Base-by-base conservation (phyloP, 2,888 invertebrate species). In the Nomada ruficornis region DNA sequence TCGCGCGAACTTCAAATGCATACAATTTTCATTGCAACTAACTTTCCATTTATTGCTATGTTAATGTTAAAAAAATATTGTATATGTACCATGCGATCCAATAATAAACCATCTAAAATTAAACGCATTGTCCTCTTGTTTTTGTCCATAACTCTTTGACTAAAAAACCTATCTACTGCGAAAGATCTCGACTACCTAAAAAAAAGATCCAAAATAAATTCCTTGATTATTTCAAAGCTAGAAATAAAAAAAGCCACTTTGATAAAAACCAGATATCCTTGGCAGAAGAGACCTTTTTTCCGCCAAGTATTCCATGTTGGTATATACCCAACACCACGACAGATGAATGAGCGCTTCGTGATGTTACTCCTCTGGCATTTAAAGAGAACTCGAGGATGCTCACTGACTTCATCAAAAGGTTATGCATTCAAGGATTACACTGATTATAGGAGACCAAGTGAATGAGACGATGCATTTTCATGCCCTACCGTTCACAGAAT, bases 361-460 rank as follows among this genome's bases (percentile, higher is more conserved):
- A 85, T 85, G 82, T 86, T 87, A 87, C 77, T 83, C 52, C 64
- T 81, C 70, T 87, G 88, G 85, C 87, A 88, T 88, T 88, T 88
- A 87, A 69, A 75, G 44, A 64, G 60, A 83, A 77, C 63, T 71
- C 59, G 54, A 68, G 67, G 84, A 85, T 84, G 70, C 74, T 84
- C 78, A 47, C 79, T 83, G 80, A 79, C 85, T 85, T 85, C 86
- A 77, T 83, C 82, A 62, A 88, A 88, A 88, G 88, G 88, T 88
- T 83, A 87, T 80, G 62, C 82, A 87, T 83, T 83, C 83, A 85
- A 86, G 86, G 87, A 87, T 84, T 74, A 15, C 44, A 11, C 36
- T 69, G 73, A 79, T 82, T 69, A 57, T 60, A 20, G 55, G n/a
- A 29, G 65, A 60, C 70, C 67, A 70, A 59, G 72, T 77, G 78